These are phyloP conservation scores for Volucella inanis DNA, from an alignment of 2,888 invertebrate genomes.

Conservation along the genomic window DNA sequence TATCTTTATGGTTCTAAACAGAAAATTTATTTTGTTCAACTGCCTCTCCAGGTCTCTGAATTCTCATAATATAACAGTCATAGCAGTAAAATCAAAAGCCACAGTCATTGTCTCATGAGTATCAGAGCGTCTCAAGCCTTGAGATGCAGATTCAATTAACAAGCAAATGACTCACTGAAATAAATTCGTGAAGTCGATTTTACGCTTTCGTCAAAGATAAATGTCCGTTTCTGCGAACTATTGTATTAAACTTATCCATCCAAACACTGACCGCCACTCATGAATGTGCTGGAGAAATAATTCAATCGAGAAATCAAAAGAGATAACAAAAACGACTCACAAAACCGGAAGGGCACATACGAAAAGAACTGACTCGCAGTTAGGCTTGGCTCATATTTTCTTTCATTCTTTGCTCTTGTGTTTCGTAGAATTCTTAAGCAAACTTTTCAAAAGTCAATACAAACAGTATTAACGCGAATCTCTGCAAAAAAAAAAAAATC, in stretches of 20 bases:
- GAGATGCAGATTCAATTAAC: conserved; percentile 2
- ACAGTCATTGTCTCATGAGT: too few species aligned
- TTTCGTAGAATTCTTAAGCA: neutral
- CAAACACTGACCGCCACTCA: conserved; percentile 37
- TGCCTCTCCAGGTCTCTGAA: neutral
- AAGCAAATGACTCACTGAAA: conserved; percentile 37
- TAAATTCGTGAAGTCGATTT: conserved; percentile 23
- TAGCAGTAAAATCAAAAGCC: too few species aligned
- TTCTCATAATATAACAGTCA: too few species aligned
- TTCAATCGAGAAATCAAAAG: conserved; percentile 27
- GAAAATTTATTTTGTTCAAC: conserved; percentile 17
- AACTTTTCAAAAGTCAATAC: neutral
- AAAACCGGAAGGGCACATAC: conserved; percentile 42
- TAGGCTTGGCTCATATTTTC: conserved; percentile 4
- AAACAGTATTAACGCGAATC: neutral
- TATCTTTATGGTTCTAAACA: conserved; percentile 15
- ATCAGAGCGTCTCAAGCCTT: neutral
- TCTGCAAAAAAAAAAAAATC: neutral
- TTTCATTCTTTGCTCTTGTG: neutral
- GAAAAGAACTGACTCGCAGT: neutral
- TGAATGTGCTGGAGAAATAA: conserved; percentile 14
- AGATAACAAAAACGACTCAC: conserved; percentile 42
- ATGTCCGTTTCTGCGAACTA: neutral
- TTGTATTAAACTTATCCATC: conserved; percentile 11
- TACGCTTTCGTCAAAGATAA: neutral